Base-by-base conservation (phyloP, 64 coral and sea anemone genomes). In the Acropora tenuis region DNA sequence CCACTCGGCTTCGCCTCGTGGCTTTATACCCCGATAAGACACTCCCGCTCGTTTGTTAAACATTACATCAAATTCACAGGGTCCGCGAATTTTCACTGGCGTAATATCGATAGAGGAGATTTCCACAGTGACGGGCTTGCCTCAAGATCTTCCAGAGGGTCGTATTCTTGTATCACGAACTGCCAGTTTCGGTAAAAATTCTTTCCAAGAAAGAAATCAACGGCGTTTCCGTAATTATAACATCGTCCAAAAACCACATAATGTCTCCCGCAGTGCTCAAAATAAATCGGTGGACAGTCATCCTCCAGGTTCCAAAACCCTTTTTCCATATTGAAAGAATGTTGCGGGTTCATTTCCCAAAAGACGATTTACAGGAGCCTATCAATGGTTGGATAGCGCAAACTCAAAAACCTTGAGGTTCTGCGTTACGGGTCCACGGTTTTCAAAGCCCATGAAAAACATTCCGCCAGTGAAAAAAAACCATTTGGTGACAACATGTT, bases 351-450 rank as follows among this genome's bases (percentile, higher is more conserved):
- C 44, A 67, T 45, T 68, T 59, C 30, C 45, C 65, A 50, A 53
- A 88, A 11, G 86, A 4, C 1, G 43, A 40, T 40, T 76, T 52
- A 10, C 69, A 1, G 46, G 2, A 53, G 19, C 86, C 86, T 53
- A 74, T 10, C 11, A 75, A 11, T 74, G 86, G 86, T 88, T 88
- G 16, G 72, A 74, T 72, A 88, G 18, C 47, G 86, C 86, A 41
- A 88, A 88, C 72, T 88, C 86, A 20, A 88, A 88, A 47, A 88
- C 86, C 40, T 88, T 88, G 0, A 50, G 16, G 82, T 73, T 86
- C 43, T 3, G 67, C 9, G 46, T 47, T 1, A 50, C 84, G 46
- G 74, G 11, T 12, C 5, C 17, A 50, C 0, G 30, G 30, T 44
- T 88, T 40, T 88, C 72, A 74, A 13, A 73, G 73, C 76, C 75